Evolutionary conservation across 2,113 vertebrate species (phyloP).

Genomic region (Oreochromis aureus): DNA sequence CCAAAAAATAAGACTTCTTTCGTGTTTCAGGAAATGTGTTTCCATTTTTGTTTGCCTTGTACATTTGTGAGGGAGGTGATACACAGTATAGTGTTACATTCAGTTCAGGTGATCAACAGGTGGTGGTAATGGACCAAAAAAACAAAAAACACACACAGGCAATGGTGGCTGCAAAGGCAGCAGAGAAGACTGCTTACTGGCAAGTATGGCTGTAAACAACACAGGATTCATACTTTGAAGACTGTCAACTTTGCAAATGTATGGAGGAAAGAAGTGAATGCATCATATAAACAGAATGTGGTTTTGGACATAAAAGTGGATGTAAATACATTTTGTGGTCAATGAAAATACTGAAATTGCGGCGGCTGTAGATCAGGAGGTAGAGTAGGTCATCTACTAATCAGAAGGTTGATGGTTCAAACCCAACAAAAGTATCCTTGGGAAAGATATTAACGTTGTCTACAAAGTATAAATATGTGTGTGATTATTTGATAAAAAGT

Average conservation of each 20-base stretch:
- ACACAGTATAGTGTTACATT: neutral
- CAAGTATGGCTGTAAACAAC: neutral
- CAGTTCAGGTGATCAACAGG: neutral
- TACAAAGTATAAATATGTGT: neutral
- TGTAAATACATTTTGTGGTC: neutral
- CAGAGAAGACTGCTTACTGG: neutral
- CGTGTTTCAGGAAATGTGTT: neutral
- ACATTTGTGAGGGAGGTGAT: neutral
- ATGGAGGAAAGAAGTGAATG: neutral
- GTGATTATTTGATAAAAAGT: neutral
- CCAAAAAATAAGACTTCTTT: rapidly evolving
- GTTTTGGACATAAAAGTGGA: neutral
- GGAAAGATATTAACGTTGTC: neutral
- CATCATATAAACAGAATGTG: neutral
- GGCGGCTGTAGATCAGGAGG: neutral
- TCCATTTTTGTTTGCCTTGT: neutral
- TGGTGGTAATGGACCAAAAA: neutral
- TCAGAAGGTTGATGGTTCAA: neutral
- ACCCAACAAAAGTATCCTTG: neutral
- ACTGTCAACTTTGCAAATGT: neutral
- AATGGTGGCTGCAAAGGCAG: neutral
- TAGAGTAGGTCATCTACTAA: neutral
- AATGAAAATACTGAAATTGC: neutral
- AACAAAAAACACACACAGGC: neutral
- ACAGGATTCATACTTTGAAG: neutral